A percentile compares a stretch with the other conserved stretches of the same genome.
phyloP scores from a whole-genome alignment of 2,113 vertebrate species.

The Laticauda colubrina region DNA sequence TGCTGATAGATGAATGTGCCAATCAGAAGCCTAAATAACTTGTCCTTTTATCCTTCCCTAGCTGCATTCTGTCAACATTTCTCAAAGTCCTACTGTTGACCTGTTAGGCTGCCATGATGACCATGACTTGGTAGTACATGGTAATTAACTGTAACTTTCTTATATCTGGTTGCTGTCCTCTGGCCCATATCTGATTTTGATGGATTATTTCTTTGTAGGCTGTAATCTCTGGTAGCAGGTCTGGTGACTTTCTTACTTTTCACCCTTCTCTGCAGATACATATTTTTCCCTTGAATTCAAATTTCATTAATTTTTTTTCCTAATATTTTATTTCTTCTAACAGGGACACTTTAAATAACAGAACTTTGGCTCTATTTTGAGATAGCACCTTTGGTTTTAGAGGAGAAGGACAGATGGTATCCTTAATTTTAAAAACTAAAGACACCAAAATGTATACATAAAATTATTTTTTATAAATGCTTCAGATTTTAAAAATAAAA shows the following conservation, averaged over 20 bases:
- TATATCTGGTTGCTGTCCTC: background rate
- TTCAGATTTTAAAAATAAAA: background rate
- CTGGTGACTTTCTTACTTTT: background rate
- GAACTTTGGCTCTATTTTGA: background rate
- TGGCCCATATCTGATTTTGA: background rate
- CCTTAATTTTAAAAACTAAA: background rate
- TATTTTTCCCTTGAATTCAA: background rate
- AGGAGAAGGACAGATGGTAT: background rate
- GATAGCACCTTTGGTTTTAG: background rate
- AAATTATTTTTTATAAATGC: background rate
- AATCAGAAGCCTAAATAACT: background rate
- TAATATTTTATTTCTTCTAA: background rate
- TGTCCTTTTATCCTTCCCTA: background rate
- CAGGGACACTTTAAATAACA: background rate
- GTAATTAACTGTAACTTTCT: background rate
- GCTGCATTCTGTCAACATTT: background rate
- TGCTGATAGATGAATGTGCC: background rate
- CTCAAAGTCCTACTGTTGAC: background rate
- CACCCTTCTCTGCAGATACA: background rate
- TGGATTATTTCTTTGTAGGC: background rate
- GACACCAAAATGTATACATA: background rate
- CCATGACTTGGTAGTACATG: background rate
- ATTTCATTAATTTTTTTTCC: background rate
- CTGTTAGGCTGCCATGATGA: background rate
- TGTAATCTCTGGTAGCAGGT: background rate